Percentiles rank a stretch among this genome's conserved stretches.
phyloP scores from a whole-genome alignment of 1,140 invertebrate genomes.

The Hyles vespertilio region DNA sequence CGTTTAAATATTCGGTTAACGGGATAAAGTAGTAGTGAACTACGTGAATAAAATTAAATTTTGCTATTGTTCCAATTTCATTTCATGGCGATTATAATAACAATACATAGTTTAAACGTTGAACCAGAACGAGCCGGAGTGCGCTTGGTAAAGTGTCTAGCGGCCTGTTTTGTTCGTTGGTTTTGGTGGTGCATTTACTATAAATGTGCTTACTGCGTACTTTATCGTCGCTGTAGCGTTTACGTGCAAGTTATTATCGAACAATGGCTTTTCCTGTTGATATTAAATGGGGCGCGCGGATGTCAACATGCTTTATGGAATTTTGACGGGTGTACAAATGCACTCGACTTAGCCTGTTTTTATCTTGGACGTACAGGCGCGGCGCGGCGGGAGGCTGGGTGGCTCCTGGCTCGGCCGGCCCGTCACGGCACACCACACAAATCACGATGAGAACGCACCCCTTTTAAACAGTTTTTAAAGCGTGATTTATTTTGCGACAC shows the following conservation, averaged over 20 bases:
- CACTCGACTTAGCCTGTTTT: slow-evolving; percentile 21
- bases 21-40: slow-evolving; percentile 4
- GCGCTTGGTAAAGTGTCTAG: slow-evolving; percentile 9
- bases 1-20: no score
- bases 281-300: slow-evolving; percentile 1
- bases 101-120: slow-evolving; percentile 10
- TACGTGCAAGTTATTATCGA: slow-evolving; percentile 13
- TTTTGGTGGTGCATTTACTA: slow-evolving; percentile 14
- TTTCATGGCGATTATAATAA: slow-evolving; percentile 6
- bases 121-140: slow-evolving; percentile 2
- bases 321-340: slow-evolving; percentile 15
- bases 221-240: slow-evolving; percentile 12
- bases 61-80: slow-evolving; percentile 8
- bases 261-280: slow-evolving; percentile 9
- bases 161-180: slow-evolving; percentile 19
- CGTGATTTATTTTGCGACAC: slow-evolving; percentile 43
- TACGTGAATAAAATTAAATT: slow-evolving; percentile 3
- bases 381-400: slow-evolving; percentile 6
- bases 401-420: slow-evolving; percentile 7
- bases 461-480: slow-evolving; percentile 49
- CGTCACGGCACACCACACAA: slow-evolving; percentile 35
- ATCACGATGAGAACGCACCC: slow-evolving; percentile 39
- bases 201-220: slow-evolving; percentile 10
- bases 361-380: slow-evolving; percentile 30
- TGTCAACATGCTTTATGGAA: slow-evolving; percentile 14